Base-by-base conservation (phyloP, 2,888 invertebrate genomes). In the Oscheius sp. region DNA sequence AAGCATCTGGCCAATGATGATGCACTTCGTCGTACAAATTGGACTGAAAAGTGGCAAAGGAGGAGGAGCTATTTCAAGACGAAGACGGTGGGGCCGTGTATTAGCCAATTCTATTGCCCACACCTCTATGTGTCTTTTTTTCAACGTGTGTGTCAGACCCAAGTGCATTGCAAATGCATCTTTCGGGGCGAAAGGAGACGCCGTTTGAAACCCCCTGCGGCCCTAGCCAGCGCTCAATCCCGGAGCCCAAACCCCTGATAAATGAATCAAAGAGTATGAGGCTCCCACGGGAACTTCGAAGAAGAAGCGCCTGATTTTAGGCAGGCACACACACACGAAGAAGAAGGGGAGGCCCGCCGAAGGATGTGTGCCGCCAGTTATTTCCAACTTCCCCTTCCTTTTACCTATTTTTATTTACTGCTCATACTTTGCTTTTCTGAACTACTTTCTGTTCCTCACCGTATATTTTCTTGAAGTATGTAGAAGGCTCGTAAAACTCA, bases 231-330 rank as follows among this genome's bases (percentile, higher is more conserved):
- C 52, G 66, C 66, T 66, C 66, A 66, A 66, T 66, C 66, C 66
- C 35, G 35, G 35, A 49, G 52, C 29, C 66, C 66, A 66, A 66
- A 66, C 69, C 27, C 69, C 70, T 70, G 70, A 70, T 70, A 70
- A 59, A 70, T 70, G 70, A 70, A 70, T 70, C 70, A 70, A 70
- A 59, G 59, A 70, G 70, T 70, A 70, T 70, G 61, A 70, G 53
- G 53, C 49, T 70, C 70, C 61, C 70, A 70, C 70, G 70, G 70
- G 70, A 70, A 59, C 59, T 45, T 25, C 58, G 61, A 59, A 70
- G 59, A 70, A 58, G 70, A 58, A 56, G 59, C 70, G 69, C 69
- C 56, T 69, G 69, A 69, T 69, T 69, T 69, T 27, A 45, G 55
- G 55, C 35, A 35, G 5, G 9, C 35, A 35, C 35, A 35, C 35